A percentile compares a stretch with the other conserved stretches of the same genome.
phyloP scores from a whole-genome alignment of 2,888 invertebrate species.

The Tetanocera ferruginea region DNA sequence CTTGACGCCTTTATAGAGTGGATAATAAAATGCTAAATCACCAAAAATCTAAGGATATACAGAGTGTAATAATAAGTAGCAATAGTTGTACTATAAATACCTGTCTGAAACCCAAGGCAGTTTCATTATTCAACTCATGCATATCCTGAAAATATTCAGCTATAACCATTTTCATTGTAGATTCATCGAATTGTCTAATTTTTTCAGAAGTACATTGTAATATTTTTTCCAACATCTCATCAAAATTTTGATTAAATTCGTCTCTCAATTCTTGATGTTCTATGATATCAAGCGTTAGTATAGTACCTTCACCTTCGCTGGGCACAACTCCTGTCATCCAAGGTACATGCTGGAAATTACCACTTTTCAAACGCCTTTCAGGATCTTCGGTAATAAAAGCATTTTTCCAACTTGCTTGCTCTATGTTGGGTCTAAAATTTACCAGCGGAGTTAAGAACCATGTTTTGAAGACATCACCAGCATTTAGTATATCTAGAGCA shows the following conservation, averaged over 20 bases:
- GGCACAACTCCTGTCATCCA: constrained; percentile 68
- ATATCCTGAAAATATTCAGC: constrained; percentile 52
- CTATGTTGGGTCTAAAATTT: constrained; percentile 67
- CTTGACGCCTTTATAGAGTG: constrained; percentile 61
- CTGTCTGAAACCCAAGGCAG: constrained; percentile 50
- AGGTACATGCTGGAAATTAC: constrained; percentile 68
- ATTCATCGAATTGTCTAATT: background rate
- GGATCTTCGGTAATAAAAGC: constrained; percentile 70
- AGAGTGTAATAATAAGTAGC: background rate
- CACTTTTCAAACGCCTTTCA: constrained; percentile 58
- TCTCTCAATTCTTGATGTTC: constrained; percentile 45
- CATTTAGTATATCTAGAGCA: constrained; percentile 62
- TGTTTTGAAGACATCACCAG: constrained; percentile 67
- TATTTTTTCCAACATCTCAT: constrained; percentile 48
- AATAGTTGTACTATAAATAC: constrained; percentile 38
- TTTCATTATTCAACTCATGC: constrained; percentile 52
- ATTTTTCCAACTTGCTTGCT: constrained; percentile 58
- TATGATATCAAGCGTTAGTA: constrained; percentile 59
- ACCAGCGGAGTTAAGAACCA: constrained; percentile 69
- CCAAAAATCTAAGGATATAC: constrained; percentile 64
- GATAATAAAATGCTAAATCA: constrained; percentile 70
- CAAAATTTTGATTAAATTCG: constrained; percentile 58
- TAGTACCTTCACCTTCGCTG: constrained; percentile 70
- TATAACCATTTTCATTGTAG: constrained; percentile 33
- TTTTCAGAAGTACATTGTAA: constrained; percentile 48